phyloP scores from a whole-genome alignment of 1,140 invertebrate genomes.

The Plectrocnemia conspersa region DNA sequence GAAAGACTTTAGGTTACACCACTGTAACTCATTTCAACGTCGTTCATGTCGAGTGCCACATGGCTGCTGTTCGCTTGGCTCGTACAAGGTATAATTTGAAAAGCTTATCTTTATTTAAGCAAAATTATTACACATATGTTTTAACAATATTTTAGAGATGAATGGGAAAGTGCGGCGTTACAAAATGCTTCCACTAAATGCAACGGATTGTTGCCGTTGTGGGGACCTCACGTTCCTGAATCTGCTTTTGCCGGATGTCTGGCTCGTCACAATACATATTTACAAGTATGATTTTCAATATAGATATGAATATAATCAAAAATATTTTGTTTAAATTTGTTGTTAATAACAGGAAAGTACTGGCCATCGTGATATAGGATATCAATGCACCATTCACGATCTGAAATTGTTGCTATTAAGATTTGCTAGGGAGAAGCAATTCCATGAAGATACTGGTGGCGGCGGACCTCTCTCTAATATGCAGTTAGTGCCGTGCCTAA shows the following conservation, averaged over 20 bases:
- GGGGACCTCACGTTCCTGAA: conserved; percentile 94
- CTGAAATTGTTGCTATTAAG: conserved; percentile 84
- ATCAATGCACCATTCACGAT: conserved; percentile 87
- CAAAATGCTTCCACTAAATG: conserved; percentile 98
- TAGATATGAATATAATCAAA: too few species aligned
- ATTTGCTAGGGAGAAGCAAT: conserved; percentile 91
- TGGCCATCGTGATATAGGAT: conserved; percentile 81
- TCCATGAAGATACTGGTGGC: conserved; percentile 95
- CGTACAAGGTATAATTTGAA: conserved; percentile 59
- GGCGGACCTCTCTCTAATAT: conserved; percentile 96
- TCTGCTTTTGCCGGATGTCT: conserved; percentile 91
- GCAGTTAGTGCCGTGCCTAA: conserved; percentile 90
- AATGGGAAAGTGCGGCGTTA: conserved; percentile 95
- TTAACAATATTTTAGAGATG: conserved; percentile 60
- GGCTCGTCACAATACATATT: conserved; percentile 81
- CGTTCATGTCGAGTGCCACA: conserved; percentile 97
- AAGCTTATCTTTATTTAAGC: neutral
- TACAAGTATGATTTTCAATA: conserved; percentile 65
- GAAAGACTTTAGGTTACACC: conserved; percentile 81
- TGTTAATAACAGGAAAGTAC: conserved; percentile 66
- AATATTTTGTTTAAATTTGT: neutral
- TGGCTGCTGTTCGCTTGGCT: conserved; percentile 80
- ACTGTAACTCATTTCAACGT: conserved; percentile 98
- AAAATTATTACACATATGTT: conserved; percentile 5
- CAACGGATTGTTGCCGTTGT: conserved; percentile 91